Percentiles rank a stretch among this genome's conserved stretches.
Evolutionary conservation across 2,888 invertebrate genomes (phyloP).

Genomic region (Clostera curtula): DNA sequence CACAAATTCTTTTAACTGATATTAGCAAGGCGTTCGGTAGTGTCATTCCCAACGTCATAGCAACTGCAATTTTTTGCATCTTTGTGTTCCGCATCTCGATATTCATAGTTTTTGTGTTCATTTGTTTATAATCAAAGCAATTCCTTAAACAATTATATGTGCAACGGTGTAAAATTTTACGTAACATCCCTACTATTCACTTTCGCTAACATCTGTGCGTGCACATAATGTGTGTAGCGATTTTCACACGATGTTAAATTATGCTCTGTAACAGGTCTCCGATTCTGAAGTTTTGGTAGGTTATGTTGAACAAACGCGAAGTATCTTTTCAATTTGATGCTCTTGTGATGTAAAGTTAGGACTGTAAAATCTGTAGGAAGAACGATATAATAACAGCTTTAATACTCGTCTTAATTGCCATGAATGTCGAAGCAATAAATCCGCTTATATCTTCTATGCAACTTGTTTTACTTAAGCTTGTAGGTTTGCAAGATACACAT

Average conservation of each 20-base stretch:
- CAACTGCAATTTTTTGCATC: conserved; percentile 7
- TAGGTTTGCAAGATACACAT: too few relatives aligned
- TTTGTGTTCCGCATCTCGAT: neutral
- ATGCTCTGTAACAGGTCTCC: conserved; percentile 17
- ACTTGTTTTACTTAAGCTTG: too few relatives aligned
- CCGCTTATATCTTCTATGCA: too few relatives aligned
- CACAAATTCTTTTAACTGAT: conserved; percentile 17
- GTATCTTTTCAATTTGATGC: too few relatives aligned
- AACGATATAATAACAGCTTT: too few relatives aligned
- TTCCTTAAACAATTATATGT: conserved; percentile 21
- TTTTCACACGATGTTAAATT: conserved; percentile 46
- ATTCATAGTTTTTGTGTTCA: conserved; percentile 9
- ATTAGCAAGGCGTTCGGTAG: neutral
- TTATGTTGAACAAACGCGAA: neutral
- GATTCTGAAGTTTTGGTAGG: neutral
- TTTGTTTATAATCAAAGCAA: conserved; percentile 13
- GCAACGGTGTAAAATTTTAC: conserved; percentile 28
- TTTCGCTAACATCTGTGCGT: conserved; percentile 58
- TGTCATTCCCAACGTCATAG: too few relatives aligned
- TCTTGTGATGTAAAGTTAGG: too few relatives aligned
- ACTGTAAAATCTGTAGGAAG: too few relatives aligned
- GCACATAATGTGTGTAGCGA: conserved; percentile 45
- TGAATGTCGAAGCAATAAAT: too few relatives aligned
- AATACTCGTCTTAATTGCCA: too few relatives aligned
- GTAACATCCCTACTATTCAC: conserved; percentile 34